Conservation (phyloP, 2,797 vertebrate species). For the Mormyrus hasselquistii region DNA sequence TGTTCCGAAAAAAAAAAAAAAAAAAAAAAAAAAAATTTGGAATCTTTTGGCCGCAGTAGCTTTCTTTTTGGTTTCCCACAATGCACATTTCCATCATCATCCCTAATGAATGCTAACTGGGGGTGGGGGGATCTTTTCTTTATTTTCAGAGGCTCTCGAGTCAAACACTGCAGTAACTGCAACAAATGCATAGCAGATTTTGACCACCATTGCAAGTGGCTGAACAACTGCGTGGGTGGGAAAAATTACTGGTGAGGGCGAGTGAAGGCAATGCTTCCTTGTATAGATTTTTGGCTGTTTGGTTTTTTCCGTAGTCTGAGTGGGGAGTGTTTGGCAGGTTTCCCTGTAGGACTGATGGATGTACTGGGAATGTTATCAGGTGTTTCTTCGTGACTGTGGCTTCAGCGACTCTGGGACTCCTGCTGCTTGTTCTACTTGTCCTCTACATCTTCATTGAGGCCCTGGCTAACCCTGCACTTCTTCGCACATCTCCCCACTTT, state of each 20-base stretch:
- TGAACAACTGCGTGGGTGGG: constrained; percentile 68
- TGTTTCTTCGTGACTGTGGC: constrained; percentile 63
- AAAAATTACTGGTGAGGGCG: constrained; percentile 67
- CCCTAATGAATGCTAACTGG: neutral
- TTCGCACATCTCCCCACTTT: constrained; percentile 59
- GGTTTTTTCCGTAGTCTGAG: neutral
- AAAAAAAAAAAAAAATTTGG: neutral
- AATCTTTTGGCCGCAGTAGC: neutral
- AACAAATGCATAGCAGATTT: constrained; percentile 70
- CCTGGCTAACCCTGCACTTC: constrained; percentile 51
- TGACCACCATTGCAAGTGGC: constrained; percentile 71
- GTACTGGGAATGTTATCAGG: constrained; percentile 44
- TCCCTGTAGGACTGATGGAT: neutral
- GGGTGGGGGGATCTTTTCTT: neutral
- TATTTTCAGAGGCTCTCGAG: constrained; percentile 54
- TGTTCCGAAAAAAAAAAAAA: constrained; percentile 23
- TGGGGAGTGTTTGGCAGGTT: neutral
- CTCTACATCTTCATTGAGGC: constrained; percentile 65
- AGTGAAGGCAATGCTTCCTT: neutral
- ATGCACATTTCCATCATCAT: neutral
- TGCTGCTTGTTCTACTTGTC: constrained; percentile 50
- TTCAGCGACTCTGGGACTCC: constrained; percentile 52
- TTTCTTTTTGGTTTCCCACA: neutral
- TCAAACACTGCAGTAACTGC: constrained; percentile 67
- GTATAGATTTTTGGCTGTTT: neutral